phyloP scores from a whole-genome alignment of 2,888 invertebrate species.

The Netelia inedita region DNA sequence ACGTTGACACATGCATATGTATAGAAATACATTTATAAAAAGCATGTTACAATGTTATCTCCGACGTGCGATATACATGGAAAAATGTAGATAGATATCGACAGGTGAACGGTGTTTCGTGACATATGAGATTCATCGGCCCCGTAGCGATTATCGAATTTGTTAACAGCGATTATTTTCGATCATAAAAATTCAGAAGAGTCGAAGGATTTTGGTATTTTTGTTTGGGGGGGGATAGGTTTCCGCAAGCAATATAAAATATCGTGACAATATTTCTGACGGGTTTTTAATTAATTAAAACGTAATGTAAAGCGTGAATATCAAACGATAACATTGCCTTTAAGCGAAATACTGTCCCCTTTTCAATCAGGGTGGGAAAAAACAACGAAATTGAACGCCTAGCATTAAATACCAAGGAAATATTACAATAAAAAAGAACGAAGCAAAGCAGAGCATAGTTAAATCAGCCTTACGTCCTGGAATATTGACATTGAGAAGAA shows the following conservation, averaged over 20 bases:
- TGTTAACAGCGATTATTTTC: constrained; percentile 78
- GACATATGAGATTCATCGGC: constrained; percentile 54
- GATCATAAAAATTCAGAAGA: too few relatives aligned
- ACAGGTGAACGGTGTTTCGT: constrained; percentile 40
- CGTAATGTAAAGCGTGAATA: too few relatives aligned
- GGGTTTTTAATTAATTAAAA: too few relatives aligned
- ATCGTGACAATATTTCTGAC: too few relatives aligned
- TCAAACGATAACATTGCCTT: too few relatives aligned
- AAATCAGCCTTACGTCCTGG: constrained; percentile 49
- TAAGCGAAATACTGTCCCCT: too few relatives aligned
- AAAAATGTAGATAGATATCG: constrained; percentile 22
- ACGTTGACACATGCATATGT: constrained; percentile 30
- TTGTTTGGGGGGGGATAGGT: too few relatives aligned
- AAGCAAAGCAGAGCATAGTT: constrained; percentile 22
- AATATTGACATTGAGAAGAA: constrained; percentile 82
- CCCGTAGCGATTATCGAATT: constrained; percentile 79
- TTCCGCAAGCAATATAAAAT: too few relatives aligned
- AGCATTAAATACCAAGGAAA: background rate
- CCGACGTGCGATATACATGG: background rate
- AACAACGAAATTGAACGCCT: constrained; percentile 75
- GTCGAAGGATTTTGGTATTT: too few relatives aligned
- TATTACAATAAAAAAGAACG: background rate
- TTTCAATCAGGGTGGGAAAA: background rate
- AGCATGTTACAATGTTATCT: constrained; percentile 41
- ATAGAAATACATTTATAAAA: constrained; percentile 4